Conservation (phyloP, 1,140 invertebrate genomes). For the Oncopeltus fasciatus region DNA sequence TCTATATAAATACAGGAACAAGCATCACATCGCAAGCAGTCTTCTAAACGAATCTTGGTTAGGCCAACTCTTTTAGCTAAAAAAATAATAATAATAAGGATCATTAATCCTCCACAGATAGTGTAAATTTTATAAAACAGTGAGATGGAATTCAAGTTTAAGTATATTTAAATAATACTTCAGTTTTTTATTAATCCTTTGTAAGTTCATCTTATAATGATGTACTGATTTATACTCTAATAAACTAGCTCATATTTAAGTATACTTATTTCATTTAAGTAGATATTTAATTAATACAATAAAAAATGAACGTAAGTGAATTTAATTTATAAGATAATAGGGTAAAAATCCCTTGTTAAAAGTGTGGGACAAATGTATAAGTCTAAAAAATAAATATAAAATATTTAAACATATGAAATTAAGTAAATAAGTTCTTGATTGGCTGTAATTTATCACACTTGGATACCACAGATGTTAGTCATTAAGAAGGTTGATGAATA, state of each 20-base stretch:
- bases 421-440: no score
- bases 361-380: no score
- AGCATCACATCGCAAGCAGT: slow-evolving; percentile 28
- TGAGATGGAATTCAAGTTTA: neutral
- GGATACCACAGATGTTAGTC: no score
- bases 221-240: neutral
- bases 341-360: no score
- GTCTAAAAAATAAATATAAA: no score
- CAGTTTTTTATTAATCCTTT: neutral
- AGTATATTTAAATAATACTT: neutral
- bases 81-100: slow-evolving; percentile 11
- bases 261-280: neutral
- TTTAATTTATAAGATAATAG: no score
- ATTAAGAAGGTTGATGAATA: no score
- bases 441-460: no score
- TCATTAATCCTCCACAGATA: neutral
- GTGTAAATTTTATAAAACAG: neutral
- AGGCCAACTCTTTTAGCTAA: slow-evolving; percentile 25
- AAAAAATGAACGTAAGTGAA: neutral
- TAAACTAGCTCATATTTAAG: neutral
- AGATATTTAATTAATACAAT: neutral
- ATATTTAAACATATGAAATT: no score
- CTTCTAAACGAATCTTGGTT: slow-evolving; percentile 27
- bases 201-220: neutral
- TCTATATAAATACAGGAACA: slow-evolving; percentile 29